phyloP scores from a whole-genome alignment of 2,888 invertebrate species.

The Aleiodes alternator region DNA sequence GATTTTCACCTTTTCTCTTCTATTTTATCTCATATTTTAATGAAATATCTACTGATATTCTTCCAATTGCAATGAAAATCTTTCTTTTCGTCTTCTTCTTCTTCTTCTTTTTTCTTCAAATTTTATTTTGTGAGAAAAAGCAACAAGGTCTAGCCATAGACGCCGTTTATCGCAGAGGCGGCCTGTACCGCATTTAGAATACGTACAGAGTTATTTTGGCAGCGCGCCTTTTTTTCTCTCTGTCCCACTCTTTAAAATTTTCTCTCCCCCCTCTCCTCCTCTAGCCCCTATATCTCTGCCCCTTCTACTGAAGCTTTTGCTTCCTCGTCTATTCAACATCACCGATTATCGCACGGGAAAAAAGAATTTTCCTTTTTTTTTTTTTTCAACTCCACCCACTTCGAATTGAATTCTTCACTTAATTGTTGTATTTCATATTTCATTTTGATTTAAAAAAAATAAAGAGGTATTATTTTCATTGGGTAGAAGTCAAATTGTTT shows the following conservation, averaged over 20 bases:
- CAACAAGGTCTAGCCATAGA: slow-evolving; percentile 48
- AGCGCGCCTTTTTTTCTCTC: slow-evolving; percentile 52
- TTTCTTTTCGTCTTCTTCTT: background rate
- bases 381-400: background rate
- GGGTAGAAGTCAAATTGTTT: background rate
- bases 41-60: too few relatives aligned
- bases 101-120: background rate
- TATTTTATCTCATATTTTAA: too few relatives aligned
- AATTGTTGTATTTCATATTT: too few relatives aligned
- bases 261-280: slow-evolving; percentile 49
- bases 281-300: slow-evolving; percentile 45
- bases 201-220: slow-evolving; percentile 71
- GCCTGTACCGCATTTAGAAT: slow-evolving; percentile 72
- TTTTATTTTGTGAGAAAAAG: too few relatives aligned
- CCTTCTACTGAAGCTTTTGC: slow-evolving; percentile 31
- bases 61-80: too few relatives aligned
- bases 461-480: too few relatives aligned
- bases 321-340: slow-evolving; percentile 34
- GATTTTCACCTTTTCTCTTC: too few relatives aligned
- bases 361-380: too few relatives aligned
- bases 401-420: background rate
- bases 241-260: slow-evolving; percentile 60
- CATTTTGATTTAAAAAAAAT: too few relatives aligned
- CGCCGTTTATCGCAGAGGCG: slow-evolving; percentile 60
- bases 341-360: slow-evolving; percentile 23